Percentiles rank a stretch among this genome's conserved stretches.
Conservation (phyloP, 2,113 vertebrate species). For the Sinocyclocheilus anshuiensis region DNA sequence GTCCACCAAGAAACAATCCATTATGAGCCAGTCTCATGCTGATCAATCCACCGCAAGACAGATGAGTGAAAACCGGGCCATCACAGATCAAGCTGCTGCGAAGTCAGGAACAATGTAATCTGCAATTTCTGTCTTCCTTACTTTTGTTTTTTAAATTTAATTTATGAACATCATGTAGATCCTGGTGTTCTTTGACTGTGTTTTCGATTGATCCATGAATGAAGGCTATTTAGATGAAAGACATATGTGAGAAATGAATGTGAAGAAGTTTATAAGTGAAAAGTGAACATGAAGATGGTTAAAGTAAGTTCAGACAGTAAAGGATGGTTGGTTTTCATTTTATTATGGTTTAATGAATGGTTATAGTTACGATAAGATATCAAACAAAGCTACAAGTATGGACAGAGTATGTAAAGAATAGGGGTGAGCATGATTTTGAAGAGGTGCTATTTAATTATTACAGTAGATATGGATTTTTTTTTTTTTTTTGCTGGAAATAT, state of each 20-base stretch:
- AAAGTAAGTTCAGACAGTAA: background rate
- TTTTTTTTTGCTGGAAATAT: background rate
- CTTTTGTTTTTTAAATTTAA: background rate
- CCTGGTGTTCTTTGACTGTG: slow-evolving; percentile 20
- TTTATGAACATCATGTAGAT: slow-evolving; percentile 34
- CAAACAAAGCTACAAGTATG: background rate
- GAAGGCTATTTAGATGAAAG: slow-evolving; percentile 31
- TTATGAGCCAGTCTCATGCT: slow-evolving; percentile 41
- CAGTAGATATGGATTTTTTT: background rate
- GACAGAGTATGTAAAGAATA: background rate
- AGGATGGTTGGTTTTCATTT: background rate
- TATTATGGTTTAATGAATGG: background rate
- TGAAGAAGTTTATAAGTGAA: slow-evolving; percentile 24
- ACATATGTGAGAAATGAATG: slow-evolving; percentile 19
- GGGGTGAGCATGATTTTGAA: background rate
- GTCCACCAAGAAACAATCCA: slow-evolving; percentile 45
- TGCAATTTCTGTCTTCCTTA: background rate
- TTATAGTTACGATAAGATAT: background rate
- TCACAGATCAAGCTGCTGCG: slow-evolving; percentile 16
- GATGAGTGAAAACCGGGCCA: slow-evolving; percentile 22
- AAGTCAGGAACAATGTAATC: slow-evolving; percentile 36
- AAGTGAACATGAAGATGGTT: slow-evolving; percentile 20
- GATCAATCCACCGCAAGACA: slow-evolving; percentile 15
- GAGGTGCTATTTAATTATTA: background rate
- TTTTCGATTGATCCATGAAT: background rate